Evolutionary conservation across 2,888 invertebrate genomes (phyloP), one percentile per base, ranked within the genome.

Genomic region (Panopea generosa): DNA sequence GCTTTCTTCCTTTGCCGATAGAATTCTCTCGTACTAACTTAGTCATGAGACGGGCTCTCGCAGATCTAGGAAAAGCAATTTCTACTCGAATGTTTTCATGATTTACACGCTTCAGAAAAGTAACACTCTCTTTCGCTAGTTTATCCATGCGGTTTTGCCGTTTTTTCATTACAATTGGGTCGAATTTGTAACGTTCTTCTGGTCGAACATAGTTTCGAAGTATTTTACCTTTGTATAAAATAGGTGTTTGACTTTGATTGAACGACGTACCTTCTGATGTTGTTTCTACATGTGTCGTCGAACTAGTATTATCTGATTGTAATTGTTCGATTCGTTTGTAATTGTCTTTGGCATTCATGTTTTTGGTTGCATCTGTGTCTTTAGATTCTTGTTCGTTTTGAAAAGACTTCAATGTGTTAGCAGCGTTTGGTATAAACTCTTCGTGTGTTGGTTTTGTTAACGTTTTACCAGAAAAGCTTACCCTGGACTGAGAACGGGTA

Each of bases 131-230:
- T 18, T 75, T 76, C 1, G 83, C 75, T 24, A 85, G 63, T 62
- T 77, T 82, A 29, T 80, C 79, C 72, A 85, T 79, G 22, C 75
- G 66, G 20, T 71, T 67, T 63, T 85, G 83, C 29, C 81, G 63
- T 33, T 81, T 77, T 65, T 79, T 77, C 38, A 78, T 56, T 0
- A 78, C 53, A 45, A 82, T 65, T 9, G 85, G 85, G 43, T 83
- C 83, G n/a, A 82, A 43, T 70, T 81, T 85, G 43, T 85, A 85
- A 14, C 85, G 49, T 20, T 82, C 71, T 45, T 85, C 80, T 1
- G 85, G 85, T 47, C 66, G 71, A 2, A 85, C 81, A 43, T 85
- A 85, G 33, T 83, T 73, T 29, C 62, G 65, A 2, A 85, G 56
- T 27, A 43, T 59, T 55, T 63, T 71, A 11, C 85, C 85, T 59